A percentile compares a stretch with the other conserved stretches of the same genome.
phyloP scores from a whole-genome alignment of 1,140 invertebrate species.

The Drosophila nigromelanica region DNA sequence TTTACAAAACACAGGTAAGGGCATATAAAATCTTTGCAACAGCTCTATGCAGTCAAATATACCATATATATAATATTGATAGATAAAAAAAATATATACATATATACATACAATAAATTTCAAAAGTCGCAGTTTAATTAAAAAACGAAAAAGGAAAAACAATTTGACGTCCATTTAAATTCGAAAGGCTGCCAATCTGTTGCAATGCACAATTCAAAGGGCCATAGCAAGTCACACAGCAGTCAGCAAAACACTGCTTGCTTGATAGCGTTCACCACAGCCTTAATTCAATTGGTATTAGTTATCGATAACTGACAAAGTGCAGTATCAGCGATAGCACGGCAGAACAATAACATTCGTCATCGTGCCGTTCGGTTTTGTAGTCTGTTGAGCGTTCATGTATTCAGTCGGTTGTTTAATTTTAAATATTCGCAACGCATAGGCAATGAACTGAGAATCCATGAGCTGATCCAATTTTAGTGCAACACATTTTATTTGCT shows the following conservation, averaged over 20 bases:
- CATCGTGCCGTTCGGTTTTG: constrained; percentile 12
- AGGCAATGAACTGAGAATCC: constrained; percentile 52
- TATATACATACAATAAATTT: too few relatives aligned
- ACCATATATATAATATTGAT: too few relatives aligned
- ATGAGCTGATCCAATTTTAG: constrained; percentile 21
- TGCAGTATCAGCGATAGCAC: not conserved
- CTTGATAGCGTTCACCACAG: not conserved
- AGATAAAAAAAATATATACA: too few relatives aligned
- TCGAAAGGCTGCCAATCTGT: not conserved
- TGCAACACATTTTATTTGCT: constrained; percentile 26
- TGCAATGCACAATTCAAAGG: not conserved
- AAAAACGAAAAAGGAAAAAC: not conserved
- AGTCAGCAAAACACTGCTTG: not conserved
- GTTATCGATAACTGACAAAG: constrained; percentile 22
- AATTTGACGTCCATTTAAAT: not conserved
- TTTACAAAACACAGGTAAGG: not conserved
- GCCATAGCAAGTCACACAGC: not conserved
- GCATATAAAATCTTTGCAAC: too few relatives aligned
- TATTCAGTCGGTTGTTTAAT: constrained; percentile 11
- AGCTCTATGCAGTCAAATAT: too few relatives aligned
- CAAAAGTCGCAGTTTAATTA: not conserved
- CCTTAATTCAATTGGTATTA: not conserved
- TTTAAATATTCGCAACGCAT: constrained; percentile 18
- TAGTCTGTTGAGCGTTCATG: constrained; percentile 15
- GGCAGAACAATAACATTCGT: constrained; percentile 16